Conservation (phyloP, 2,797 vertebrate species). For the Lerista edwardsae region DNA sequence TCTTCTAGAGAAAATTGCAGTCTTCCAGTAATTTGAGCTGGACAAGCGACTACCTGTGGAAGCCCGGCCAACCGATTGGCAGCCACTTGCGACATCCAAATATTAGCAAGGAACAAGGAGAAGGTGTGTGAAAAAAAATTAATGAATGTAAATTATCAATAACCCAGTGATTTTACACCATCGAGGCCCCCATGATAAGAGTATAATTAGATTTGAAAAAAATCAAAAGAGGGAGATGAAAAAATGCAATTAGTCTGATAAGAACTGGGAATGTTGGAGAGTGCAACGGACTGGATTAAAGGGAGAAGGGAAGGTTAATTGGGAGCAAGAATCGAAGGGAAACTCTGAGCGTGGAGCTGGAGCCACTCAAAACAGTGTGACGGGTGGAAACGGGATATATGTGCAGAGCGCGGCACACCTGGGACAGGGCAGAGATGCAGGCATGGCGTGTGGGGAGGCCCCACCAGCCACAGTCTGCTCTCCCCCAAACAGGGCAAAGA, state of each 20-base stretch:
- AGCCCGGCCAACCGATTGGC: neutral
- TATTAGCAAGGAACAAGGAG: constrained; percentile 44
- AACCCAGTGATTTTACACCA: constrained; percentile 64
- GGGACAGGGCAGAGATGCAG: constrained; percentile 17
- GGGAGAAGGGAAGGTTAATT: constrained; percentile 78
- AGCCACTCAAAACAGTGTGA: constrained; percentile 43
- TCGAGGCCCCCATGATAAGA: constrained; percentile 56
- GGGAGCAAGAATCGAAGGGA: constrained; percentile 71
- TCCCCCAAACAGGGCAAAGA: fast-evolving
- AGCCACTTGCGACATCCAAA: constrained; percentile 39
- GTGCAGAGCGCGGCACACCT: neutral
- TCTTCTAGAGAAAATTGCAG: neutral
- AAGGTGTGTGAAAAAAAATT: constrained; percentile 46
- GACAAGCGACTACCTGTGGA: neutral
- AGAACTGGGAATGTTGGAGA: constrained; percentile 64
- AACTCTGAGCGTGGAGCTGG: constrained; percentile 63
- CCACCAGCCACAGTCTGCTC: fast-evolving
- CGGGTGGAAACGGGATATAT: constrained; percentile 21
- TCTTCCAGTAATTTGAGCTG: constrained; percentile 28
- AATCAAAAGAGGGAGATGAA: constrained; percentile 72
- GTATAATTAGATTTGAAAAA: constrained; percentile 67
- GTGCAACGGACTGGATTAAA: constrained; percentile 66
- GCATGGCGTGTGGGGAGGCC: neutral
- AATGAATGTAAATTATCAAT: constrained; percentile 69
- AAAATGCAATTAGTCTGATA: constrained; percentile 67